Conservation (phyloP, 2,888 invertebrate species). For the Eupithecia subumbrata region DNA sequence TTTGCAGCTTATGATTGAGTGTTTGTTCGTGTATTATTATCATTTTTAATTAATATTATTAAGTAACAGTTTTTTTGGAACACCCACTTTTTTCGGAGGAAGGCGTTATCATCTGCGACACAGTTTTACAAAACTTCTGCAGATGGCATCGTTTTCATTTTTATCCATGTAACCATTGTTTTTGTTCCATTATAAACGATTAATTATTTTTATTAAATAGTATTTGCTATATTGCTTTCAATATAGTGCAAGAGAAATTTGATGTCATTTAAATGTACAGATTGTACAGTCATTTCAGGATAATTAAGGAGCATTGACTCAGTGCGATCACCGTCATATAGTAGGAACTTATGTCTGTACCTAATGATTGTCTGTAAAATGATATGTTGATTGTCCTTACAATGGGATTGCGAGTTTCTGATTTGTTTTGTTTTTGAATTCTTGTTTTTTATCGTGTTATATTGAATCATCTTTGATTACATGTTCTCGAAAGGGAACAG, state of each 20-base stretch:
- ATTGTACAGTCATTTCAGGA: conserved; percentile 26
- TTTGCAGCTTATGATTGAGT: neutral
- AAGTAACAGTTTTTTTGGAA: too few species aligned
- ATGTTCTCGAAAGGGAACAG: neutral
- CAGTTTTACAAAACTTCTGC: too few species aligned
- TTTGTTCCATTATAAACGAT: too few species aligned
- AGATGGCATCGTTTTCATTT: too few species aligned
- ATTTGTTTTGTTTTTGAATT: conserved; percentile 26
- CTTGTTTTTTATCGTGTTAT: neutral
- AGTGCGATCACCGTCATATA: conserved; percentile 29
- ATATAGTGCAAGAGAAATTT: neutral
- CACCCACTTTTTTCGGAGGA: too few species aligned
- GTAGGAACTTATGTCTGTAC: neutral
- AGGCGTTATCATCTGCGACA: too few species aligned
- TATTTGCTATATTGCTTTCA: neutral
- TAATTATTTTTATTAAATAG: neutral
- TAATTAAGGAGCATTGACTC: conserved; percentile 51
- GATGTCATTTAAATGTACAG: neutral
- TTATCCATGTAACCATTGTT: too few species aligned
- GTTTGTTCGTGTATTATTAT: neutral
- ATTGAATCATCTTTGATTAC: conserved; percentile 1
- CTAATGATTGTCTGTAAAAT: conserved; percentile 37
- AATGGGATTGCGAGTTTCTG: conserved; percentile 24
- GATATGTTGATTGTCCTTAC: conserved; percentile 31
- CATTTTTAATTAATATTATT: neutral